A percentile compares a stretch with the other conserved stretches of the same genome.
Conservation (phyloP, 2,113 vertebrate genomes). For the Thymallus thymallus region DNA sequence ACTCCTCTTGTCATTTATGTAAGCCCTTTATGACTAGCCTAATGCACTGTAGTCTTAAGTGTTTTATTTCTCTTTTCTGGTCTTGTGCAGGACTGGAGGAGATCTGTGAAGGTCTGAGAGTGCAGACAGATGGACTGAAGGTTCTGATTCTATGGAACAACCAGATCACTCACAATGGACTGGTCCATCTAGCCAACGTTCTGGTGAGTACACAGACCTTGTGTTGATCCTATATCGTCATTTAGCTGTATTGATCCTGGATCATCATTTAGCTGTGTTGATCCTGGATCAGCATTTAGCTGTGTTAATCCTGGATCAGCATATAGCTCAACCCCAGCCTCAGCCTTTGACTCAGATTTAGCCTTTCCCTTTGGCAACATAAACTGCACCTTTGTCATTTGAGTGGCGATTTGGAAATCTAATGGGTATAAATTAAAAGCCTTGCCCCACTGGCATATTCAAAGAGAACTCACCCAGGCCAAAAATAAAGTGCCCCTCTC, state of each 20-base stretch:
- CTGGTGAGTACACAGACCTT: constrained; percentile 63
- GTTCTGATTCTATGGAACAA: constrained; percentile 72
- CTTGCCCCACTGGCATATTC: constrained; percentile 63
- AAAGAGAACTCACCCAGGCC: constrained; percentile 74
- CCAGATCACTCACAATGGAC: constrained; percentile 68
- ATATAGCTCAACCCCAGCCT: too few relatives aligned
- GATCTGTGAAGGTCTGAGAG: constrained; percentile 71
- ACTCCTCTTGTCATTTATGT: too few relatives aligned
- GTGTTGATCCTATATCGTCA: too few relatives aligned
- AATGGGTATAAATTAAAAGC: constrained; percentile 75
- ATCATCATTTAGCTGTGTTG: too few relatives aligned
- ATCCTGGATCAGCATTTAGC: too few relatives aligned
- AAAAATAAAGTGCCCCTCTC: constrained; percentile 79
- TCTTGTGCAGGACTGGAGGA: constrained; percentile 69
- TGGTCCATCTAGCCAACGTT: constrained; percentile 64
- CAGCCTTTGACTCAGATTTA: neutral
- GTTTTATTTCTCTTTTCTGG: neutral
- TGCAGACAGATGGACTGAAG: constrained; percentile 62
- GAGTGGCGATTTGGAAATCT: constrained; percentile 70
- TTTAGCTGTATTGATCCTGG: too few relatives aligned
- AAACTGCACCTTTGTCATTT: constrained; percentile 73
- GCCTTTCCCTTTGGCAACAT: constrained; percentile 67
- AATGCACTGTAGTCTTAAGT: neutral
- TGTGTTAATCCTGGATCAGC: too few relatives aligned
- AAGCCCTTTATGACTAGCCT: neutral